Conservation (phyloP, 1,140 invertebrate genomes). For the Cotesia typhae region DNA sequence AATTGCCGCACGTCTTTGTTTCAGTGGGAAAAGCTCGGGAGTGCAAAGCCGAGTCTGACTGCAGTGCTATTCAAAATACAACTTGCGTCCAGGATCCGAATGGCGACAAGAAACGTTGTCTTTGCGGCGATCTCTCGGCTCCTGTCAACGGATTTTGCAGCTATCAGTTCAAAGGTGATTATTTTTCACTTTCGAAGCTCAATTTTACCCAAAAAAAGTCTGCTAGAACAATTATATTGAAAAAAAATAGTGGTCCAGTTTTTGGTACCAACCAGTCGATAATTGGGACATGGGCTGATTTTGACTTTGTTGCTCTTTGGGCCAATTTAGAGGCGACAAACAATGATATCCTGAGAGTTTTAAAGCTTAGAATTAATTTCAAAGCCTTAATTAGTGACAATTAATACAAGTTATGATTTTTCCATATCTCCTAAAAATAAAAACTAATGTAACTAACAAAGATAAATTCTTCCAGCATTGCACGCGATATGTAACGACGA, state of each 20-base stretch:
- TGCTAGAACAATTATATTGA: too few relatives aligned
- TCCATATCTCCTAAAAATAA: not conserved
- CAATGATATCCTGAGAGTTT: too few relatives aligned
- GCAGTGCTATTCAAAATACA: slow-evolving; percentile 70
- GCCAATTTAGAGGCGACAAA: too few relatives aligned
- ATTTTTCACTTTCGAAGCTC: not conserved
- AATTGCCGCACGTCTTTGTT: slow-evolving; percentile 39
- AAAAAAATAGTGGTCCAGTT: too few relatives aligned
- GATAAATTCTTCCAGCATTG: slow-evolving; percentile 51
- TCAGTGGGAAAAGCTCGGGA: slow-evolving; percentile 68
- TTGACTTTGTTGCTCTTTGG: too few relatives aligned
- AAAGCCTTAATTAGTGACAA: too few relatives aligned
- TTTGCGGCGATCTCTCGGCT: slow-evolving; percentile 73
- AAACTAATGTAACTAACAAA: too few relatives aligned
- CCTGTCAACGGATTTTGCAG: slow-evolving; percentile 72
- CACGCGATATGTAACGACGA: slow-evolving; percentile 55
- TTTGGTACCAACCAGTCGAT: too few relatives aligned
- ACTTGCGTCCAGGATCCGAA: slow-evolving; percentile 71
- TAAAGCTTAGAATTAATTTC: too few relatives aligned
- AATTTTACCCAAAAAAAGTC: too few relatives aligned
- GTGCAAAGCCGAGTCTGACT: slow-evolving; percentile 71
- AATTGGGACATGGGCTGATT: too few relatives aligned
- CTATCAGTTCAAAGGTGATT: slow-evolving; percentile 68
- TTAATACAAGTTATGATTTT: not conserved
- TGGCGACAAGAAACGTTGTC: slow-evolving; percentile 70